Evolutionary conservation across 1,140 invertebrate species (phyloP), one percentile per base, ranked within the genome.

Genomic region (Cherax quadricarinatus): DNA sequence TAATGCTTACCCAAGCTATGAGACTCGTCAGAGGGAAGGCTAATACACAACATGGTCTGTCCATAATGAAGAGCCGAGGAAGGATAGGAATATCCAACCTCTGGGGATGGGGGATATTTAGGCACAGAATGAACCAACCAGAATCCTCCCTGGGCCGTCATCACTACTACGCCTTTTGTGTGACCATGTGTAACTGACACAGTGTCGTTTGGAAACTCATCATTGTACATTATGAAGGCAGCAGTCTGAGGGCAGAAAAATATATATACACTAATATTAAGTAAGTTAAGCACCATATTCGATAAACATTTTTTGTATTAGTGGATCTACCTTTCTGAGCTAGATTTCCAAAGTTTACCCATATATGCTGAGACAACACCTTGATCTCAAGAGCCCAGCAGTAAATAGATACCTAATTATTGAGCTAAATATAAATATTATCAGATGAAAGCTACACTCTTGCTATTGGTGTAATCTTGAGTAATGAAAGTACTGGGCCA

Each of bases 71-170:
- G 95, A 0, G 97, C 98, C 4, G 96, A 97, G 0, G 95, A 83
- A 16, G 98, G 98, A 95, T 98, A 99, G 10, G 94, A 94, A 94
- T 98, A 99, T 7, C 94, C 90, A 7, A 95, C 18, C 95, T 94
- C 94, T 16, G 96, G 96, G 41, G 96, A 84, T 16, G 0, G 96
- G 14, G 98, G 98, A 95, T 97, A 99, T 94, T 96, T 96, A 0
- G 98, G 98, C 16, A 98, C 97, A 85, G 98, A 99, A 95, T 99
- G 98, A 24, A 99, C 96, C 75, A 99, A 94, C 98, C 98, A 99
- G 94, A 98, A 96, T 4, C 98, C 98, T 57, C 96, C 96, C 9
- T 96, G 95, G 21, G 96, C 95, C 93, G 98, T 96, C n/a, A 97
- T 96, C 10, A 97, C 95, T 21, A 99, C 94, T 0, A 97, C 96